Percentiles rank a stretch among this genome's conserved stretches.
phyloP scores from a whole-genome alignment of 2,113 vertebrate genomes.

The Boulengeromyrus knoepffleri region DNA sequence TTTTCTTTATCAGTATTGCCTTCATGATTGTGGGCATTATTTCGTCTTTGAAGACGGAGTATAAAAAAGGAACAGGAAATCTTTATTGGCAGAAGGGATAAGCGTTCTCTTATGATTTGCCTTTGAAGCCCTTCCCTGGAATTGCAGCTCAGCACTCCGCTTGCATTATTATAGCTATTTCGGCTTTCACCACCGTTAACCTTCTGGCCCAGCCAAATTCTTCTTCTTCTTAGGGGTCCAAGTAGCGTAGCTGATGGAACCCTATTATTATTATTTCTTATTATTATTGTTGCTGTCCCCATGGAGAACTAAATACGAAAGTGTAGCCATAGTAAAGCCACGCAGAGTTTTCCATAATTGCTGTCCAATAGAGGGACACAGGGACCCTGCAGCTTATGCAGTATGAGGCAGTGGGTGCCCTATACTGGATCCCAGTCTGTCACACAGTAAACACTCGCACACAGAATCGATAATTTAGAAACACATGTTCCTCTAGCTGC shows the following conservation, averaged over 20 bases:
- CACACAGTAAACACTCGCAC: background rate
- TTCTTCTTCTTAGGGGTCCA: background rate
- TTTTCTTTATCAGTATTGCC: background rate
- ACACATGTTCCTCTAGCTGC: background rate
- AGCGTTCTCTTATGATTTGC: background rate
- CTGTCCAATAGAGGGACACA: background rate
- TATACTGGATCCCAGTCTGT: background rate
- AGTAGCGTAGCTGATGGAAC: background rate
- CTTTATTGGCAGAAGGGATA: background rate
- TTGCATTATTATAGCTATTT: background rate
- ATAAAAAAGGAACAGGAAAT: background rate
- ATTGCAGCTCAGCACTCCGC: background rate
- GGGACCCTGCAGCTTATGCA: background rate
- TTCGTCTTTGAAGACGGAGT: background rate
- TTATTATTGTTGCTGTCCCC: background rate
- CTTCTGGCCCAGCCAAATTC: background rate
- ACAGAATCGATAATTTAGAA: background rate
- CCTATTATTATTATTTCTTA: background rate
- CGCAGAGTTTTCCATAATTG: background rate
- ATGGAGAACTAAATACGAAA: background rate
- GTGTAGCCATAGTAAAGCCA: background rate
- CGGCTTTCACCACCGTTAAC: background rate
- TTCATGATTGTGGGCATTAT: background rate
- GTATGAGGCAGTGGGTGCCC: background rate
- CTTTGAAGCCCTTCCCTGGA: background rate